Conservation (phyloP, 1,140 invertebrate genomes). For the Drosophila tani region DNA sequence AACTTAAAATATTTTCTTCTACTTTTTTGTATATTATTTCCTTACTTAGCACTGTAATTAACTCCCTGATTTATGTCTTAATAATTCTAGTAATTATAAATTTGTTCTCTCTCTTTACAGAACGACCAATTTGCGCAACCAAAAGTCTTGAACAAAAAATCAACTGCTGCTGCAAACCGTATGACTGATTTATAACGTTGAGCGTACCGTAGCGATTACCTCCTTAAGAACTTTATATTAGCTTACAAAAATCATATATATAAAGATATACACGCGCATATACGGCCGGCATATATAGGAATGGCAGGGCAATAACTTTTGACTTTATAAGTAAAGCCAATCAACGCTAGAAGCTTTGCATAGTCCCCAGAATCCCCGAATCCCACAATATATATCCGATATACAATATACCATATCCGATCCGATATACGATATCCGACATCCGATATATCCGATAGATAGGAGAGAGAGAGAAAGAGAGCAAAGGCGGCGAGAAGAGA, state of each 20-base stretch:
- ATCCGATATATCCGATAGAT: constrained; percentile 25
- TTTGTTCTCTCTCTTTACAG: constrained; percentile 39
- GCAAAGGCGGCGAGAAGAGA: constrained; percentile 43
- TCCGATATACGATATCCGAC: background rate
- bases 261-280: constrained; percentile 16
- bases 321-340: constrained; percentile 7
- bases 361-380: background rate
- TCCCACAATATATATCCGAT: background rate
- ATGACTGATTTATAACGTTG: constrained; percentile 76
- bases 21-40: too few species aligned
- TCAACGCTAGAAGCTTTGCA: constrained; percentile 27
- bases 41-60: background rate
- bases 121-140: constrained; percentile 72
- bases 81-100: background rate
- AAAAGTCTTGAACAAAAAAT: constrained; percentile 66
- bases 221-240: constrained; percentile 53
- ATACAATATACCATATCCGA: constrained; percentile 2
- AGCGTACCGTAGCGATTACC: constrained; percentile 55
- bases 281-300: constrained; percentile 17
- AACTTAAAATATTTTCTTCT: background rate
- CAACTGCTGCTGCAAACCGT: constrained; percentile 76
- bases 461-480: constrained; percentile 23
- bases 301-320: constrained; percentile 41
- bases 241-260: constrained; percentile 28
- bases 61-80: background rate